These are phyloP conservation scores for Tichodroma muraria DNA, from an alignment of 2,113 vertebrate species.

Conservation along the genomic window DNA sequence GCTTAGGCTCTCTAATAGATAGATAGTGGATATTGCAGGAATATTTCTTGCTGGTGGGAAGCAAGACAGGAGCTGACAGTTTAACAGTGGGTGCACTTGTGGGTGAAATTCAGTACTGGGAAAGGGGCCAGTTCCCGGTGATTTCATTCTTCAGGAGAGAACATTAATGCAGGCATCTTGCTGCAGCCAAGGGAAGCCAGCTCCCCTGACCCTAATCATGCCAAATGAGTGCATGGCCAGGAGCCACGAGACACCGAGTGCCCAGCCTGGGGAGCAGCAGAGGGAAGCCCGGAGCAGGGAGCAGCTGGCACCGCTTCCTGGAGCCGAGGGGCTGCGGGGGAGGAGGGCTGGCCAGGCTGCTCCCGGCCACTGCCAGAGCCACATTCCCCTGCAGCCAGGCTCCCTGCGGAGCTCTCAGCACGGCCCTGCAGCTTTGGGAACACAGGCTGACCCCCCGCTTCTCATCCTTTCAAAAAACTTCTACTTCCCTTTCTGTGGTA, in stretches of 20 bases:
- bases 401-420: background rate
- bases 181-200: background rate
- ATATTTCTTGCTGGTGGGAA: conserved; percentile 14
- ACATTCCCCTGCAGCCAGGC: background rate
- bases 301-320: background rate
- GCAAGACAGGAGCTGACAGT: conserved; percentile 11
- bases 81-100: conserved; percentile 44
- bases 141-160: conserved; percentile 21
- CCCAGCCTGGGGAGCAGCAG: background rate
- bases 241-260: background rate
- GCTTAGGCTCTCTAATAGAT: background rate
- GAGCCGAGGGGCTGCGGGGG: background rate
- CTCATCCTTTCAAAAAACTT: background rate
- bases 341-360: background rate
- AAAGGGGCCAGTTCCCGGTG: conserved; percentile 37
- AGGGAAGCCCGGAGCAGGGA: conserved; percentile 3
- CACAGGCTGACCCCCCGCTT: background rate
- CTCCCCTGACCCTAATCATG: conserved; percentile 13
- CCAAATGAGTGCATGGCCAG: background rate
- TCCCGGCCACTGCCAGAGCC: background rate
- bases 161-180: background rate
- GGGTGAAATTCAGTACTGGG: conserved; percentile 50
- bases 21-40: background rate
- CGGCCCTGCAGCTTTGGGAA: background rate
- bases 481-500: background rate